These are phyloP conservation scores for Campoplex capitator DNA, from an alignment of 2,888 invertebrate species.

Conservation along the genomic window DNA sequence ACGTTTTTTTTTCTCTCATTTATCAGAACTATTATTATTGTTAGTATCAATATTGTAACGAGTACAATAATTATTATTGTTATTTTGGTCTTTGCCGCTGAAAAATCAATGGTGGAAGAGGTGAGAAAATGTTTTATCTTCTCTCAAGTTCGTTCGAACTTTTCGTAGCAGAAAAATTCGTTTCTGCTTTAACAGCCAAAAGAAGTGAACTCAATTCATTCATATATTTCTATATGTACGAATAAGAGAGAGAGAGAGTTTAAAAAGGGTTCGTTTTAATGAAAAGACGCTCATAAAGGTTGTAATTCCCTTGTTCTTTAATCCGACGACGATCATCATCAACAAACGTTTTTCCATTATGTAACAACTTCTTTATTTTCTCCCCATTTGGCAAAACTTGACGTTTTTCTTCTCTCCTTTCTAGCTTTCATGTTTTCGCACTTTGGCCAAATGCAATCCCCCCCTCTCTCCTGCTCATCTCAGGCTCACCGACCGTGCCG, in stretches of 20 bases:
- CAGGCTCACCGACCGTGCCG: constrained; percentile 34
- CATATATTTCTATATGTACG: too few relatives aligned
- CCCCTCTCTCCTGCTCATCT: constrained; percentile 7
- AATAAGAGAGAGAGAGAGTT: background rate
- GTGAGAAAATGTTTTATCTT: background rate
- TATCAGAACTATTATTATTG: background rate
- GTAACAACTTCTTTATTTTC: constrained; percentile 19
- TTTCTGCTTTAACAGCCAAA: background rate
- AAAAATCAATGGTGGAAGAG: background rate
- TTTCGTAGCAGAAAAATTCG: constrained; percentile 11
- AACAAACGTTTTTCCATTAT: constrained; percentile 25
- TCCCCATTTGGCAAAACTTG: background rate
- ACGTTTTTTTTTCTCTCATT: constrained; percentile 27
- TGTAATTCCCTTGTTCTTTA: constrained; percentile 48
- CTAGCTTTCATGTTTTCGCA: constrained; percentile 47
- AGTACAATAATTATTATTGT: background rate
- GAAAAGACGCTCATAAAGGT: constrained; percentile 19
- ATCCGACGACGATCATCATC: constrained; percentile 34
- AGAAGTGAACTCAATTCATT: constrained; percentile 18
- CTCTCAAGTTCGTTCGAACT: background rate
- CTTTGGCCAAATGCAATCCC: constrained; percentile 60
- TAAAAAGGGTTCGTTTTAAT: constrained; percentile 5
- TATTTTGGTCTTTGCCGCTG: background rate
- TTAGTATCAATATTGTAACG: background rate
- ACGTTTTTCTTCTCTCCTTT: constrained; percentile 5